Percentiles rank a stretch among this genome's conserved stretches.
These are phyloP conservation scores for Epinephelus cyanopodus DNA, from an alignment of 2,113 vertebrate genomes.

Conservation along the genomic window DNA sequence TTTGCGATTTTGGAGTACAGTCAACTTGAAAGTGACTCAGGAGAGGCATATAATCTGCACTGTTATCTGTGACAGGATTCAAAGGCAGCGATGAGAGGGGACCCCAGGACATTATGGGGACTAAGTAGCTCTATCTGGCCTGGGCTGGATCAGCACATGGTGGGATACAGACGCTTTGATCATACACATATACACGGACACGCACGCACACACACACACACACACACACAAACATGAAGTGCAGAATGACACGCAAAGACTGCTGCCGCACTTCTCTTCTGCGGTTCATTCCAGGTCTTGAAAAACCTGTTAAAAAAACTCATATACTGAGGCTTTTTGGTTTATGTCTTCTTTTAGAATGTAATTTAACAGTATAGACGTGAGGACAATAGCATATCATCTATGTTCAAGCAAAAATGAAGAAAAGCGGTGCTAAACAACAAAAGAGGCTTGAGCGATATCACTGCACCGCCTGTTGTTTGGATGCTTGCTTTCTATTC, in stretches of 20 bases:
- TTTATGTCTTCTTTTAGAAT: conserved; percentile 24
- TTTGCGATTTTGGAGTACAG: conserved; percentile 63
- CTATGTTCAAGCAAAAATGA: conserved; percentile 15
- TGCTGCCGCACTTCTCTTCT: conserved; percentile 9
- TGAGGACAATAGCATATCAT: conserved; percentile 15
- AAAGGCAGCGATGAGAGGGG: conserved; percentile 62
- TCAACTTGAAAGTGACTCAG: conserved; percentile 70
- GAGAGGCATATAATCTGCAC: conserved; percentile 63
- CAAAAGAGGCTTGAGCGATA: conserved; percentile 14
- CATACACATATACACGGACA: conserved; percentile 8
- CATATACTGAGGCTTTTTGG: not conserved
- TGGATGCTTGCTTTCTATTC: conserved; percentile 34
- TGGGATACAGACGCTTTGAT: conserved; percentile 58
- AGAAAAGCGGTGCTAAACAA: not conserved
- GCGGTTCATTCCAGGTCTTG: conserved; percentile 15
- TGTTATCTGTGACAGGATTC: conserved; percentile 75
- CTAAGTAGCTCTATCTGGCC: conserved; percentile 64
- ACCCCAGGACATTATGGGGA: conserved; percentile 63
- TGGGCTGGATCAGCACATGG: conserved; percentile 57
- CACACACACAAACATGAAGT: too few species aligned
- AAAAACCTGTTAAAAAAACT: conserved; percentile 25
- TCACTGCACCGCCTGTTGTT: conserved; percentile 10
- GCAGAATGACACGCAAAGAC: not conserved
- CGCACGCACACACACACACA: not conserved
- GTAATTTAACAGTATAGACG: conserved; percentile 6